These are phyloP conservation scores for Hyperoplus immaculatus DNA, from an alignment of 2,797 vertebrate genomes.

Conservation along the genomic window DNA sequence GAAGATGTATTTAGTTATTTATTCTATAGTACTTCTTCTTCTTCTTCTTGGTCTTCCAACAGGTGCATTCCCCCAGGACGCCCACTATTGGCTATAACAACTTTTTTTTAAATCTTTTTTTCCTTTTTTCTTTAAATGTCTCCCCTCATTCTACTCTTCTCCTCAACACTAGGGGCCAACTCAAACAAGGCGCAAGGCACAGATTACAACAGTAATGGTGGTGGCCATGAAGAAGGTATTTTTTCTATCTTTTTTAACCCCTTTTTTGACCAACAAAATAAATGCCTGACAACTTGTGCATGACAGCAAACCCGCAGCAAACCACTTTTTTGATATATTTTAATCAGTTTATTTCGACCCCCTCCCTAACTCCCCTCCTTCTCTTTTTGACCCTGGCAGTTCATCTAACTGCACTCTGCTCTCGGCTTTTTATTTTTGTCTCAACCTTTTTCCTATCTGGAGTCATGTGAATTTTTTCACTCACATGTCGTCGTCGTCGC, in stretches of 20 bases:
- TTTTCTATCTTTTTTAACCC: slow-evolving; percentile 75
- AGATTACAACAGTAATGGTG: slow-evolving; percentile 93
- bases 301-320: slow-evolving; percentile 84
- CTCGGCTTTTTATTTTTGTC: slow-evolving; percentile 14
- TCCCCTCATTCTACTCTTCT: slow-evolving; percentile 87
- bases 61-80: too few relatives aligned
- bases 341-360: slow-evolving; percentile 67
- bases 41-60: too few relatives aligned
- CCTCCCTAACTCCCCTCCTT: slow-evolving; percentile 55
- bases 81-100: background rate
- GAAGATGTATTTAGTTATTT: too few relatives aligned
- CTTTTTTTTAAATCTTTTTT: slow-evolving; percentile 10
- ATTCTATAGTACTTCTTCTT: too few relatives aligned
- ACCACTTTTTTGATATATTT: slow-evolving; percentile 45
- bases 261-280: slow-evolving; percentile 57
- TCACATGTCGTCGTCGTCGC: background rate
- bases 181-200: slow-evolving; percentile 88
- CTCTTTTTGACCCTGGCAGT: slow-evolving; percentile 47
- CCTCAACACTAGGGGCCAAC: slow-evolving; percentile 91
- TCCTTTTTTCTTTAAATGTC: slow-evolving; percentile 77
- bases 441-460: slow-evolving; percentile 79
- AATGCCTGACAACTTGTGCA: slow-evolving; percentile 87
- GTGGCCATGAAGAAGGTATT: slow-evolving; percentile 93
- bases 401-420: slow-evolving; percentile 13
- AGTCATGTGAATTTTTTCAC: slow-evolving; percentile 41